These are phyloP conservation scores for Lepus townsendii DNA, from an alignment of 2,797 vertebrate species.

Conservation along the genomic window DNA sequence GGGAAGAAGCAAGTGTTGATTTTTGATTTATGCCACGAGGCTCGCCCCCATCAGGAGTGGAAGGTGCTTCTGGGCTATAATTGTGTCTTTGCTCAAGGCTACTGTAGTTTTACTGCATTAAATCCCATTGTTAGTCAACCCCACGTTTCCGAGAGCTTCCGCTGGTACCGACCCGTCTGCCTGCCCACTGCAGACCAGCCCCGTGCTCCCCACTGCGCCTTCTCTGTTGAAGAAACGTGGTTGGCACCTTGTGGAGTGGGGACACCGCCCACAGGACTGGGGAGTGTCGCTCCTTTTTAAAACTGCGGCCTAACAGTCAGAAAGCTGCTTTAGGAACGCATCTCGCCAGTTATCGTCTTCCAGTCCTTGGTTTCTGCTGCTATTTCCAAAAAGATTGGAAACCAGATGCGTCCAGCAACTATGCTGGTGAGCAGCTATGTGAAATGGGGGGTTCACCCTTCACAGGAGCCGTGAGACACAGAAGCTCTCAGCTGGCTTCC, in stretches of 20 bases:
- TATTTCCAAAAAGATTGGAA: conserved; percentile 71
- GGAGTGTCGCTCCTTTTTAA: conserved; percentile 59
- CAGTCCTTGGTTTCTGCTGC: conserved; percentile 18
- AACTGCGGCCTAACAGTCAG: conserved; percentile 44
- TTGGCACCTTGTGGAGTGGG: conserved; percentile 73
- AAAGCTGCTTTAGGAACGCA: conserved; percentile 52
- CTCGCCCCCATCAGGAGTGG: conserved; percentile 77
- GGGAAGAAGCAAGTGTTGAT: conserved; percentile 79
- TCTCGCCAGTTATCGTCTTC: conserved; percentile 64
- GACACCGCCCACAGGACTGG: conserved; percentile 72
- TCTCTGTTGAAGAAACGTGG: conserved; percentile 67
- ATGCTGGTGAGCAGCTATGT: conserved; percentile 8
- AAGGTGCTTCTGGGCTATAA: conserved; percentile 84
- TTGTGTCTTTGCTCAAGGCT: conserved; percentile 88
- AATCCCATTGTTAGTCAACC: conserved; percentile 86
- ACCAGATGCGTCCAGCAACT: conserved; percentile 57
- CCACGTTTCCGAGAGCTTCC: conserved; percentile 81
- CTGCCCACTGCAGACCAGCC: conserved; percentile 58
- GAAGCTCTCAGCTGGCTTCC: conserved; percentile 82
- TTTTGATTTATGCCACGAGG: conserved; percentile 82
- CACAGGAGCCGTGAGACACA: conserved; percentile 67
- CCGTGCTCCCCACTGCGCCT: conserved; percentile 81
- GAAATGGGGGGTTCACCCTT: conserved; percentile 77
- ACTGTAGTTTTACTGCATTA: conserved; percentile 85
- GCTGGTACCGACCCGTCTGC: conserved; percentile 72